Base-by-base conservation (phyloP, 2,888 invertebrate species). In the Andrena marginata region DNA sequence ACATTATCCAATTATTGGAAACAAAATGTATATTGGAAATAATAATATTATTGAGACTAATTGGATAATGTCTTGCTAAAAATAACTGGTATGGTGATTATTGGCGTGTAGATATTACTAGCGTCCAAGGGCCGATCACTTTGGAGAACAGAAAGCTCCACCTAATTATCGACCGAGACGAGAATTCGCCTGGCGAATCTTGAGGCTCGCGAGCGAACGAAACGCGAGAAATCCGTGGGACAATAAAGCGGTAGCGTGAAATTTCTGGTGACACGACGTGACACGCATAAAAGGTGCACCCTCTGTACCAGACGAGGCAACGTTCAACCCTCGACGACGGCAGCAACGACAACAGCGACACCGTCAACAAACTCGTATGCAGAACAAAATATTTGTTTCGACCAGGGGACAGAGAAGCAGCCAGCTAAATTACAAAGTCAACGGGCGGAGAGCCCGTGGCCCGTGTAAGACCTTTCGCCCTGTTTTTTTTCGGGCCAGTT, bases 351-450 rank as follows among this genome's bases (percentile, higher is more conserved):
- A 42, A 42, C 16, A 62, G 31, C 23, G 59, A 64, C 72, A 70
- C 59, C 20, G 60, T 67, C 60, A 29, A 63, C 64, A 16, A 72
- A 29, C 35, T 51, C 72, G 62, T 33, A n/a, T 60, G 70, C 62
- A 56, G 60, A 54, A 59, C 48, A 71, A 71, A 75, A 82, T 86
- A 84, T 84, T 85, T 71, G 72, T 82, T 80, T 77, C 82, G 49
- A 26, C 23, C 72, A 60, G 56, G 68, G 81, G 49, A 75, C 77
- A 73, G 72, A 74, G 64, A 80, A 76, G 69, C 77, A 81, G 6
- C 75, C 56, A 64, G 75, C 82, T 86, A 89, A 86, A 89, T 89
- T 89, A 86, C 87, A 83, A 81, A 89, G 87, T 89, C 87, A 89
- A 89, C 88, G 85, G 62, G 70, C 69, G 31, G 26, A 26, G 26